These are phyloP conservation scores for Cheilinus undulatus DNA, from an alignment of 2,113 vertebrate genomes.

Conservation along the genomic window DNA sequence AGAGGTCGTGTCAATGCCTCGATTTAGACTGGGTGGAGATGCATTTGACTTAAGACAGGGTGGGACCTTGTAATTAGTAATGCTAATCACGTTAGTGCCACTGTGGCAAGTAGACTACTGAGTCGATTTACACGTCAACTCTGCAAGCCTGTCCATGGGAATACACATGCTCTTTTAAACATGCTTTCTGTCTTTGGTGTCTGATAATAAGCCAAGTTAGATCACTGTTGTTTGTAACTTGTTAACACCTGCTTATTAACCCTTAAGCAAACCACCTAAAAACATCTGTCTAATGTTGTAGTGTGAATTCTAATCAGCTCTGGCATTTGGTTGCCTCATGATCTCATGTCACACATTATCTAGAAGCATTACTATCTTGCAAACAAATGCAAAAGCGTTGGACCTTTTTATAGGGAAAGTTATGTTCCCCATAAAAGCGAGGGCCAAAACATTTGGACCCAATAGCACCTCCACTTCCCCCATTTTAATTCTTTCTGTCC, in stretches of 20 bases:
- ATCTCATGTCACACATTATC: background rate
- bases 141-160: background rate
- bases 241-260: background rate
- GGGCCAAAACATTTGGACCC: background rate
- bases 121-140: background rate
- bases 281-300: background rate
- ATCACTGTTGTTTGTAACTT: too few relatives aligned
- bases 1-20: background rate
- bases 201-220: background rate
- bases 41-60: constrained; percentile 16
- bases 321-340: background rate
- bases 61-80: constrained; percentile 38
- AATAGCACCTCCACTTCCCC: background rate
- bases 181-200: background rate
- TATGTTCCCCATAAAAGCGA: too few relatives aligned
- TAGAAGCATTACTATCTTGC: background rate
- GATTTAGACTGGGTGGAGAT: constrained; percentile 32
- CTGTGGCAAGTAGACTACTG: background rate
- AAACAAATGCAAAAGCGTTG: background rate
- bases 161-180: background rate
- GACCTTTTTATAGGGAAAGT: too few relatives aligned
- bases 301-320: background rate
- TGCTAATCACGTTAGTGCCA: constrained; percentile 32
- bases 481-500: background rate
- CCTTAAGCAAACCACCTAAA: background rate